These are phyloP conservation scores for Buphagus erythrorhynchus DNA, from an alignment of 2,797 vertebrate genomes.

Conservation along the genomic window DNA sequence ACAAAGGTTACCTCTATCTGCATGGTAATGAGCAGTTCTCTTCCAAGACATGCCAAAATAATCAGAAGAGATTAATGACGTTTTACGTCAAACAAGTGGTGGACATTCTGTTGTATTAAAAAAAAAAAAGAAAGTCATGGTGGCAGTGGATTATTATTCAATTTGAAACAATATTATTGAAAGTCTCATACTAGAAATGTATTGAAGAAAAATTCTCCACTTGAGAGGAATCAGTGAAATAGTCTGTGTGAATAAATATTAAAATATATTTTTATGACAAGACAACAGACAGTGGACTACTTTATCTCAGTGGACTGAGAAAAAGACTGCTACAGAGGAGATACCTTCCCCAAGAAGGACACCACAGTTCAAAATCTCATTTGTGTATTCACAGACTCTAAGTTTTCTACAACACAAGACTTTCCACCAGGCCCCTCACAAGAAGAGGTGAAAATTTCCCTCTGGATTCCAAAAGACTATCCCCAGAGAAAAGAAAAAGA, in stretches of 20 bases:
- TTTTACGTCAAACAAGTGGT: slow-evolving; percentile 8
- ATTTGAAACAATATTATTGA: neutral
- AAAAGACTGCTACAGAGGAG: neutral
- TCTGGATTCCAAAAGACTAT: neutral
- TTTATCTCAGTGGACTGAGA: neutral
- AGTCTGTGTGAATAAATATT: neutral
- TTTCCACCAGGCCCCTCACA: neutral
- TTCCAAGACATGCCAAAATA: slow-evolving; percentile 44
- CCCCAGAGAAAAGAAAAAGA: neutral
- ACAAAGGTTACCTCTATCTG: slow-evolving; percentile 20
- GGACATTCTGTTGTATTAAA: neutral
- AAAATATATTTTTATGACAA: neutral
- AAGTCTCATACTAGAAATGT: neutral
- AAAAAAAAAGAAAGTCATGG: neutral
- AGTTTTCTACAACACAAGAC: neutral
- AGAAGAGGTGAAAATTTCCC: neutral
- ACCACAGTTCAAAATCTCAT: neutral
- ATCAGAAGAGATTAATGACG: neutral
- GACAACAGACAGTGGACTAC: neutral
- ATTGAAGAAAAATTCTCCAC: neutral
- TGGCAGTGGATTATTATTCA: neutral
- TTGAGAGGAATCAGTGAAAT: neutral
- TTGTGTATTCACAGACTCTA: neutral
- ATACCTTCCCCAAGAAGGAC: neutral
- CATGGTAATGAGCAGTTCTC: slow-evolving; percentile 16